Evolutionary conservation across 2,888 invertebrate genomes (phyloP), one percentile per base, ranked within the genome.

Genomic region (Drosophila percnosoma): DNA sequence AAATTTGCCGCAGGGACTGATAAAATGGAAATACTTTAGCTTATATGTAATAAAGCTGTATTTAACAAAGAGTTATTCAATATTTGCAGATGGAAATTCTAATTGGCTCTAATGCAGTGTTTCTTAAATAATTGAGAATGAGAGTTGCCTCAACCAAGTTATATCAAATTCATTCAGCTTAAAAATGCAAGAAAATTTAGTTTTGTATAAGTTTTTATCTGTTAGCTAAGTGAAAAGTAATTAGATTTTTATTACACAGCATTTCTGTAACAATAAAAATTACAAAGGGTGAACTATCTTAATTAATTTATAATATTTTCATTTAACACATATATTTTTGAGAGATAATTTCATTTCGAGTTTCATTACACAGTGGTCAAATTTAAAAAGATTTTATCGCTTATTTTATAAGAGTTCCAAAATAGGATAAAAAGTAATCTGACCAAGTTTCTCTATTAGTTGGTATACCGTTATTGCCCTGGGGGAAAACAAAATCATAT

Each of bases 31-130:
- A 31, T 33, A 49, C 18, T 36, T 36, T 18, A 33, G 27, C 36
- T 42, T 10, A 31, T 29, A n/a, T 13, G 36, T 49, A 21, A 49
- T 54, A 36, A 45, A 34, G 5, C 36, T 33, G 48, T 21, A 15
- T 55, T 40, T 49, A 40, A 67, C 3, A 18, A 13, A 34, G 7
- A 67, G 18, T 13, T 33, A 33, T 27, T 40, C 11, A 31, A n/a
- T 53, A 52, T 36, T 24, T 42, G 33, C 24, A 33, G 15, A 21
- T 15, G 27, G 4, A 40, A 31, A 31, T 6, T 54, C 3, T 36
- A 24, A 45, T 34, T 24, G 21, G 3, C 34, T 31, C 2, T n/a
- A 5, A 31, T 6, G 15, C 0, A 31, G 31, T n/a, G 1, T 36
- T 11, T 18, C 10, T 11, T 18, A 18, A 54, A 7, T 11, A 36